A percentile compares a stretch with the other conserved stretches of the same genome.
Conservation (phyloP, 2,888 invertebrate genomes). For the Acheta domesticus region DNA sequence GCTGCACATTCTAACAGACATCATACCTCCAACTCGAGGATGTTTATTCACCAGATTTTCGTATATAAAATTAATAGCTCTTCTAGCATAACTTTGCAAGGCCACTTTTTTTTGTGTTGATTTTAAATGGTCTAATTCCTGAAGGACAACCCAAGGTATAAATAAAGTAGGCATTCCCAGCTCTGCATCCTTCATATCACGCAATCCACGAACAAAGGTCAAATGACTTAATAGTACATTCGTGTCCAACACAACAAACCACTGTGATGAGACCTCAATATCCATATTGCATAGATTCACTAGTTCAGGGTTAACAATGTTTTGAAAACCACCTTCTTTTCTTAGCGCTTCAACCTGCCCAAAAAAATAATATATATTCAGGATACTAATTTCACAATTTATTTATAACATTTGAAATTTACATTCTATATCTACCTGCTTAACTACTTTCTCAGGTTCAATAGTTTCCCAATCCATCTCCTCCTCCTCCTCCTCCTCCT, state of each 20-base stretch:
- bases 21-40: slow-evolving; percentile 43
- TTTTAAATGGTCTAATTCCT: slow-evolving; percentile 48
- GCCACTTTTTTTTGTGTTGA: slow-evolving; percentile 40
- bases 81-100: slow-evolving; percentile 42
- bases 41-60: slow-evolving; percentile 43
- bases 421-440: slow-evolving; percentile 37
- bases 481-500: slow-evolving; percentile 38
- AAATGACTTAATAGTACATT: slow-evolving; percentile 48
- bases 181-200: slow-evolving; percentile 43
- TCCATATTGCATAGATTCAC: background rate
- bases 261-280: slow-evolving; percentile 20
- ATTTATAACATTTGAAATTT: background rate
- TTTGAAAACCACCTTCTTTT: background rate
- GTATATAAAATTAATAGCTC: slow-evolving; percentile 45
- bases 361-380: background rate
- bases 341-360: background rate
- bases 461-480: slow-evolving; percentile 49
- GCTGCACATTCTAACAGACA: no score
- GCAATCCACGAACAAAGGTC: slow-evolving; percentile 42
- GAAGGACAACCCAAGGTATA: slow-evolving; percentile 38
- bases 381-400: background rate
- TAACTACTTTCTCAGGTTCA: slow-evolving; percentile 44
- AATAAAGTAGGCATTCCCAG: slow-evolving; percentile 33
- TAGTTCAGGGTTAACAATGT: background rate
- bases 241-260: slow-evolving; percentile 47